These are phyloP conservation scores for Nyctibius bracteatus DNA, from an alignment of 2,113 vertebrate species.

Conservation along the genomic window DNA sequence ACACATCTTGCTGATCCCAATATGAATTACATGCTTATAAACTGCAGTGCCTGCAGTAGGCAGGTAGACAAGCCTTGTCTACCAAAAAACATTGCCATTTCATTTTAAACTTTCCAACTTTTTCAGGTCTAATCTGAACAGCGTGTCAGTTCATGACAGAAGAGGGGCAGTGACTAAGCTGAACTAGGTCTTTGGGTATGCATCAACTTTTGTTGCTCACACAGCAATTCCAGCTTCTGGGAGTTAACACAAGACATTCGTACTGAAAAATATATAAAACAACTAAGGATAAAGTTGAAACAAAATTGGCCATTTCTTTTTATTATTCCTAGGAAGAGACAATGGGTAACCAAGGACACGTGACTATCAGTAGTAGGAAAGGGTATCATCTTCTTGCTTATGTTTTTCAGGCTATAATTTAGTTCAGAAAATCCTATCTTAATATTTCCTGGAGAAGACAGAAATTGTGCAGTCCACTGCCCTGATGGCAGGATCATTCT, in stretches of 20 bases:
- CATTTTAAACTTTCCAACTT: background rate
- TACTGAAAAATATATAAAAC: background rate
- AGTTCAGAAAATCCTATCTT: background rate
- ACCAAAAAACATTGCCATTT: background rate
- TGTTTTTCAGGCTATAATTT: background rate
- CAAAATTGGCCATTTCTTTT: background rate
- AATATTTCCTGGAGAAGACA: background rate
- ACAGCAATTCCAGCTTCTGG: background rate
- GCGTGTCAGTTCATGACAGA: accelerated
- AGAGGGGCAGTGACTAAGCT: background rate
- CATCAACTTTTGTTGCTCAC: background rate
- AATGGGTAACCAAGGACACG: background rate
- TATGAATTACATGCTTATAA: background rate
- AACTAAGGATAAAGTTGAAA: background rate
- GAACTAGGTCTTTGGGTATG: background rate
- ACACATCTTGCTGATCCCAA: background rate
- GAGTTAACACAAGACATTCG: background rate
- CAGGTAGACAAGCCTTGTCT: background rate
- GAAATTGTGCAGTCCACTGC: background rate
- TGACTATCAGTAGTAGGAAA: background rate
- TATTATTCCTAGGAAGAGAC: background rate
- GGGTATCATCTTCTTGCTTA: background rate
- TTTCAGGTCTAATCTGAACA: background rate
- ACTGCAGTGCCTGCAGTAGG: background rate
- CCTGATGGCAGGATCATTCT: background rate